Base-by-base conservation (phyloP, 2,113 vertebrate genomes). In the Casuarius casuarius region DNA sequence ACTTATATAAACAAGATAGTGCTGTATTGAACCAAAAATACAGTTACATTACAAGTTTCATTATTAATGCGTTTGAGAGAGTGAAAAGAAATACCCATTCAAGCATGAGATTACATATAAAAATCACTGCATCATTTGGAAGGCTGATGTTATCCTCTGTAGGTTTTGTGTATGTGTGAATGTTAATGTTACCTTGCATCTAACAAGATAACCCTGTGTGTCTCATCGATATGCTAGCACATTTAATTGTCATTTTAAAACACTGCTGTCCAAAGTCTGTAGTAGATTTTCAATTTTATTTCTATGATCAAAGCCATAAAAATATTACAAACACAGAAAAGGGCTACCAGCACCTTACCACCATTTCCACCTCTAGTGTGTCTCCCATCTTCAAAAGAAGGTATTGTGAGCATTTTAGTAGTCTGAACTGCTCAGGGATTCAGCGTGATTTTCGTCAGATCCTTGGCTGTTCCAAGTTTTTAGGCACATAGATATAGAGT, bases 231-330 rank as follows among this genome's bases (percentile, higher is more conserved):
- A 80, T n/a, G 22, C 13, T 38, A 84, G 19, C 5, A 76, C 20
- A 75, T 66, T 78, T 82, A 89, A 79, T 46, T 79, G 29, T 58
- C 74, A n/a, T 46, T 90, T 94, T 87, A 87, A 93, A 75, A 3
- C 5, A 29, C 20, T 31, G 7, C 12, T 84, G 23, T 75, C n/a
- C 26, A 38, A 80, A 87, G 35, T 11, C 38, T 67, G 26, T 44
- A 26, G 52, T 25, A 31, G 19, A 78, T 42, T 90, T 82, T 46
- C 0, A 56, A 65, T 89, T 81, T 77, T 74, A n/a, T 66, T 94
- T 71, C 46, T 59, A 6, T 84, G 26, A 84, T 59, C 40, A 86
- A 90, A 90, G 3, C 6, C 15, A n/a, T 62, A 58, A 82, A 93
- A 59, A 92, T 21, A 31, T 49, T 10, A 25, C 8, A 75, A 68